phyloP scores from a whole-genome alignment of 2,888 invertebrate species.

The Neelides folsomi region DNA sequence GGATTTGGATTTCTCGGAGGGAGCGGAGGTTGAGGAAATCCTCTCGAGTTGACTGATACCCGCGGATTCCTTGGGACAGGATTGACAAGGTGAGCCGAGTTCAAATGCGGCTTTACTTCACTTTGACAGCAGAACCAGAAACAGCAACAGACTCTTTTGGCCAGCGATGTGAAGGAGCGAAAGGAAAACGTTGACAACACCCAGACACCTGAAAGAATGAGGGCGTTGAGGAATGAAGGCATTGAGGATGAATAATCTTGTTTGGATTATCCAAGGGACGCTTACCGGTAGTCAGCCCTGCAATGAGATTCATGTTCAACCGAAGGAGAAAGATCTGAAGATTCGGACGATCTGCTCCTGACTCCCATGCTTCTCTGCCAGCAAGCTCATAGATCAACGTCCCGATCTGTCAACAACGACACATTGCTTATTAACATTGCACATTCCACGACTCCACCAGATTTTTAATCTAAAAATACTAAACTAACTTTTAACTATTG shows the following conservation, averaged over 20 bases:
- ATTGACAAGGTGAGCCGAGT: not conserved
- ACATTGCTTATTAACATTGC: constrained; percentile 1
- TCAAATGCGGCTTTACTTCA: not conserved
- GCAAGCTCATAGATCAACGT: constrained; percentile 26
- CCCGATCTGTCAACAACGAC: constrained; percentile 15
- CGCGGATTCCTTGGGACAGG: not conserved
- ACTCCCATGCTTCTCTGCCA: constrained; percentile 24
- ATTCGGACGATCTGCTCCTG: constrained; percentile 23
- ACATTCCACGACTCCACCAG: no score
- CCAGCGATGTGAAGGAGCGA: constrained; percentile 15
- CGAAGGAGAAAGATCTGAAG: constrained; percentile 27
- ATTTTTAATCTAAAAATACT: no score
- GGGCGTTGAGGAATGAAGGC: not conserved
- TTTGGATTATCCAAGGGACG: not conserved
- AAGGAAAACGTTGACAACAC: constrained; percentile 28
- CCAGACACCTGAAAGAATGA: constrained; percentile 28
- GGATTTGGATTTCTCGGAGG: constrained; percentile 21
- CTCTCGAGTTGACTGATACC: constrained; percentile 6
- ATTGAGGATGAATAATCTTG: not conserved
- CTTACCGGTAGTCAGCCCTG: constrained; percentile 29
- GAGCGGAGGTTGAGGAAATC: constrained; percentile 12
- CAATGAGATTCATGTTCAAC: constrained; percentile 31
- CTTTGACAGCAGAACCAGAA: not conserved
- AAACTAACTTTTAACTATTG: not conserved
- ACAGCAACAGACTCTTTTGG: not conserved